Evolutionary conservation across 2,113 vertebrate species (phyloP).

Genomic region (Thunnus maccoyii): DNA sequence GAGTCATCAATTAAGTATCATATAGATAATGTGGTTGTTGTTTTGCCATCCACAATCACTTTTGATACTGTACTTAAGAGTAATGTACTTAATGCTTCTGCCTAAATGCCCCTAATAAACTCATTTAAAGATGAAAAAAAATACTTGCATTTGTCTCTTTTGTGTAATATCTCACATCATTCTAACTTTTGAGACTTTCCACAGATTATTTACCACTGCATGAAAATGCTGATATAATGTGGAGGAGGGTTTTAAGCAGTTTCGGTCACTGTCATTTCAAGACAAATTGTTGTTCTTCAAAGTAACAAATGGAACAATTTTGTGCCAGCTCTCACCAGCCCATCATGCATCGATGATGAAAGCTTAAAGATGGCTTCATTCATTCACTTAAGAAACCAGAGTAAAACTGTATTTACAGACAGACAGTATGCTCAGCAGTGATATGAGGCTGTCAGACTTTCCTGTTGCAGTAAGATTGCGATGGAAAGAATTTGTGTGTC

Average conservation of each 20-base stretch:
- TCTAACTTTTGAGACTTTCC: neutral
- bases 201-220: constrained; percentile 6
- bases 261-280: neutral
- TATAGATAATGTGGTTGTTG: neutral
- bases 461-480: too few relatives aligned
- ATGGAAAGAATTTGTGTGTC: neutral
- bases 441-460: neutral
- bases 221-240: neutral
- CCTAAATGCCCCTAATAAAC: neutral
- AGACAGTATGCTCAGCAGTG: neutral
- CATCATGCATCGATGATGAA: constrained; percentile 34
- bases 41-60: neutral
- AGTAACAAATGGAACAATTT: constrained; percentile 55
- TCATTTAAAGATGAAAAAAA: constrained; percentile 39
- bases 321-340: neutral
- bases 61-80: neutral
- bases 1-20: neutral
- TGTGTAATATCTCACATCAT: neutral
- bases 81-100: too few relatives aligned
- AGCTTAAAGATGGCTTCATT: constrained; percentile 19
- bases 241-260: neutral
- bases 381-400: neutral
- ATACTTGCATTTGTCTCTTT: neutral
- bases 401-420: neutral
- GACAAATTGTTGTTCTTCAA: constrained; percentile 21